Conservation (phyloP, 1,140 invertebrate genomes). For the Magallana gigas region DNA sequence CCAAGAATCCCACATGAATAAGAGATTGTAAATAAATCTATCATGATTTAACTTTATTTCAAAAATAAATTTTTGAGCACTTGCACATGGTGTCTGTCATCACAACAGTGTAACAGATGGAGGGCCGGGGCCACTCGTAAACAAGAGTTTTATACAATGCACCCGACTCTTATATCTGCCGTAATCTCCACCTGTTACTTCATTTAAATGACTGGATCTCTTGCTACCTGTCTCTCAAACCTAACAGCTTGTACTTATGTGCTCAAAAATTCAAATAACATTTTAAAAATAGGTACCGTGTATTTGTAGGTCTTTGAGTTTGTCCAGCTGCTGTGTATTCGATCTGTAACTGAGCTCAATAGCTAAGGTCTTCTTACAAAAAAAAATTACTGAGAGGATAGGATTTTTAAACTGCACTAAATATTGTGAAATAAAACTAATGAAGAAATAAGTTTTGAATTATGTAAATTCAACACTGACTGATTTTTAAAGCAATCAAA, state of each 20-base stretch:
- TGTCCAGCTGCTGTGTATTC: no score
- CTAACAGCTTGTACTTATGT: conserved; percentile 22
- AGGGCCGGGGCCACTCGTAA: neutral
- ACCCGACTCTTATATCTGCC: neutral
- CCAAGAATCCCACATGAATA: neutral
- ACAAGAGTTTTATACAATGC: neutral
- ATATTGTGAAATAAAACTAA: no score
- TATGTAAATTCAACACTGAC: no score
- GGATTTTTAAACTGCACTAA: no score
- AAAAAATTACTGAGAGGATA: no score
- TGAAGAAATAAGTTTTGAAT: no score
- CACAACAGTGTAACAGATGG: neutral
- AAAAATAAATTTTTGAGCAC: neutral
- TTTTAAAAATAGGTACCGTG: neutral
- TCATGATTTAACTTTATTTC: conserved; percentile 3
- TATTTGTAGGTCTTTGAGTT: neutral
- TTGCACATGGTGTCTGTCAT: neutral
- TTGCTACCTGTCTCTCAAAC: neutral
- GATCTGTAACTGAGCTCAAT: no score
- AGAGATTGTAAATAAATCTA: neutral
- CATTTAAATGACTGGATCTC: neutral
- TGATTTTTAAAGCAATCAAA: no score
- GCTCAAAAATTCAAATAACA: conserved; percentile 4
- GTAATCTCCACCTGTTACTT: conserved; percentile 19
- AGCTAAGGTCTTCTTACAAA: no score